These are phyloP conservation scores for Zaprionus africanus DNA, from an alignment of 1,140 invertebrate species.

Conservation along the genomic window DNA sequence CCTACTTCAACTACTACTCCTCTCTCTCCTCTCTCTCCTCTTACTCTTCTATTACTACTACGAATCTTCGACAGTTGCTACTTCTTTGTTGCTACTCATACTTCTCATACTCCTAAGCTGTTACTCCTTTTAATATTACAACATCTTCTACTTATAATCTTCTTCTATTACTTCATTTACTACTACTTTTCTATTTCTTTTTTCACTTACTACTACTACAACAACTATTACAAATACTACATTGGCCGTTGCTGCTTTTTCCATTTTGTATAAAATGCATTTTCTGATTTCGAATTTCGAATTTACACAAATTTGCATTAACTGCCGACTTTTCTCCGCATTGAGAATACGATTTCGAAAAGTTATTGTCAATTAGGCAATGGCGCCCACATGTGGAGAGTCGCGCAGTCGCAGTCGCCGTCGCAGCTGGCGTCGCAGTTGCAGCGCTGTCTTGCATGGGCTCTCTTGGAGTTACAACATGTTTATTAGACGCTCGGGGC, in stretches of 20 bases:
- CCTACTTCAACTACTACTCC: too few species aligned
- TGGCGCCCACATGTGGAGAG: conserved; percentile 24
- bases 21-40: too few species aligned
- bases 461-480: conserved; percentile 43
- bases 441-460: conserved; percentile 7
- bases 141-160: too few species aligned
- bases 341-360: conserved; percentile 44
- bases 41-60: too few species aligned
- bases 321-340: conserved; percentile 20
- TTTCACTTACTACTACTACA: too few species aligned
- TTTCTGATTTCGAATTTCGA: neutral
- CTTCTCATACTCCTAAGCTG: too few species aligned
- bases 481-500: conserved; percentile 47
- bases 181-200: too few species aligned
- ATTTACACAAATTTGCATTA: conserved; percentile 41
- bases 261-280: conserved; percentile 28
- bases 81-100: too few species aligned
- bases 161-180: too few species aligned
- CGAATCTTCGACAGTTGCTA: too few species aligned
- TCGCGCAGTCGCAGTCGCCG: conserved; percentile 21
- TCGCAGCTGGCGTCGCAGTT: neutral
- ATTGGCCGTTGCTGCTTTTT: neutral
- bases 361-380: conserved; percentile 42
- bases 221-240: neutral
- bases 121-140: too few species aligned